Evolutionary conservation across 2,888 invertebrate genomes (phyloP), one percentile per base, ranked within the genome.

Genomic region (Lasioglossum pauxillum): DNA sequence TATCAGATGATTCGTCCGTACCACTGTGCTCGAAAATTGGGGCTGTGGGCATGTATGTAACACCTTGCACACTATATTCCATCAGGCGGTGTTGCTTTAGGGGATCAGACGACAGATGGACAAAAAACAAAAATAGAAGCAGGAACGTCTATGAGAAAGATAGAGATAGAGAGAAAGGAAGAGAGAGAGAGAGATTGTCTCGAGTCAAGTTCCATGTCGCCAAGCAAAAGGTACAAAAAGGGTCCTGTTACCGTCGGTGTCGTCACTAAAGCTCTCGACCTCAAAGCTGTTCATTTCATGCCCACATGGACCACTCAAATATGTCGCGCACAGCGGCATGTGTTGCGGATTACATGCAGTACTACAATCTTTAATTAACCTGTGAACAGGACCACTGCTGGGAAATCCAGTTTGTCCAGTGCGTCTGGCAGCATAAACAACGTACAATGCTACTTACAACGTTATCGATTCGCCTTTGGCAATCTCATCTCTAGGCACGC

Each of bases 351-450:
- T 92, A 90, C 93, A 93, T 93, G 94, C 93, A 92, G 89, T 92
- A 93, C 92, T 92, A 93, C 92, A 93, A 94, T 93, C 91, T 89
- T 94, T 93, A 92, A 93, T 94, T 96, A 96, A 96, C 96, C 96
- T 96, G 96, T 96, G 96, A 92, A 95, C 94, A 88, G 95, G 94
- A 91, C 93, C 94, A 85, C 94, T 92, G 90, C 94, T 93, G 78
- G 96, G 95, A 90, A 96, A 95, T 92, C 96, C 96, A 89, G 95
- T 94, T 86, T 96, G 96, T 93, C 96, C 96, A 80, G 96, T 96
- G 92, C 96, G 95, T 95, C 96, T 96, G 93, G 93, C 90, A 92
- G 91, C 90, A 91, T 91, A 84, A 89, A 92, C 84, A 91, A 90
- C 75, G 82, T 35, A 88, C 67, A 85, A 82, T 81, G 69, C 87